These are phyloP conservation scores for Protaetia brevitarsis DNA, from an alignment of 1,140 invertebrate genomes.

Conservation along the genomic window DNA sequence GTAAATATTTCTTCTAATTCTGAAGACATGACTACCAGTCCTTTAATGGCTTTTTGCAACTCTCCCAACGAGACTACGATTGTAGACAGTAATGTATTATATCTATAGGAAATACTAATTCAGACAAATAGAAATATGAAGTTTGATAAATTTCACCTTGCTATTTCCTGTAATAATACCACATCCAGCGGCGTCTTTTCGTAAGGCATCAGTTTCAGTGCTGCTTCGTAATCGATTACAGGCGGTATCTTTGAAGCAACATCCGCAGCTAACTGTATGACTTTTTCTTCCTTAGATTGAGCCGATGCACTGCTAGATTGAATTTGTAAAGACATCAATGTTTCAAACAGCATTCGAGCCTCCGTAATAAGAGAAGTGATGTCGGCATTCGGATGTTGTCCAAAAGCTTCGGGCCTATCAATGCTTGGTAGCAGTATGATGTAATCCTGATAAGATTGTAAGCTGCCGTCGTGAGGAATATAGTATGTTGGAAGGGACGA, in stretches of 20 bases:
- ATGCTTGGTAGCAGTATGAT: conserved; percentile 69
- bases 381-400: conserved; percentile 88
- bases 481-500: conserved; percentile 70
- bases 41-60: conserved; percentile 73
- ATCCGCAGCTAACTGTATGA: conserved; percentile 63
- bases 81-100: conserved; percentile 57
- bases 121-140: background rate
- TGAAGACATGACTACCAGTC: conserved; percentile 78
- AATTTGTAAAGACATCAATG: conserved; percentile 75
- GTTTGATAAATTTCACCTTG: conserved; percentile 48
- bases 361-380: conserved; percentile 81
- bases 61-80: conserved; percentile 61
- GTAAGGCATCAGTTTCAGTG: conserved; percentile 66
- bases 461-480: conserved; percentile 75
- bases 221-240: conserved; percentile 72
- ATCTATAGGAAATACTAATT: conserved; percentile 43
- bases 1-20: conserved; percentile 77
- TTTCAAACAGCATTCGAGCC: conserved; percentile 72
- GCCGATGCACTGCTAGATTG: conserved; percentile 55
- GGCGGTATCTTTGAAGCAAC: conserved; percentile 68
- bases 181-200: conserved; percentile 74
- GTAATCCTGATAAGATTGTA: conserved; percentile 76
- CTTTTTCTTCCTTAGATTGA: conserved; percentile 69
- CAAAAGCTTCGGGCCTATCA: conserved; percentile 81
- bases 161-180: conserved; percentile 76